These are phyloP conservation scores for Neostethus bicornis DNA, from an alignment of 2,797 vertebrate species.

Conservation along the genomic window DNA sequence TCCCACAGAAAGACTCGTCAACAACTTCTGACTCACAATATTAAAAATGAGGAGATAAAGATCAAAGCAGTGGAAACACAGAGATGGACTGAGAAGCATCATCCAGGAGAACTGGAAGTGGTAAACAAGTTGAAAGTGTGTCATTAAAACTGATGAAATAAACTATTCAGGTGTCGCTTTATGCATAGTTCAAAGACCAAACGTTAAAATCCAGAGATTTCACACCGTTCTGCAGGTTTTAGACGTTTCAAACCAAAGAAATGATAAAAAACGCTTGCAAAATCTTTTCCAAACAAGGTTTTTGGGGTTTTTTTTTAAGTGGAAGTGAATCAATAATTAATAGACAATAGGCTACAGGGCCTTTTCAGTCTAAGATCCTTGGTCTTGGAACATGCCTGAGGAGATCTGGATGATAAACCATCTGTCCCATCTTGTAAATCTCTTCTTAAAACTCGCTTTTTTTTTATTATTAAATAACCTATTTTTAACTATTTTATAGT, in stretches of 20 bases:
- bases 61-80: conserved; percentile 40
- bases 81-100: not conserved
- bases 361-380: too few species aligned
- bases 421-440: too few species aligned
- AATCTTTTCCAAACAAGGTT: not conserved
- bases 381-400: too few species aligned
- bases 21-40: conserved; percentile 45
- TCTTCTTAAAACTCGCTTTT: too few species aligned
- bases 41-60: conserved; percentile 17
- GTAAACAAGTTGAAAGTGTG: not conserved
- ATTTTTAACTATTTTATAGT: too few species aligned
- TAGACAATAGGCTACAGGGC: too few species aligned
- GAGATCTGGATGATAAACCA: too few species aligned
- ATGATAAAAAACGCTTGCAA: not conserved
- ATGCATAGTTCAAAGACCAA: not conserved
- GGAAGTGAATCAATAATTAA: too few species aligned
- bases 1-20: conserved; percentile 32
- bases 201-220: not conserved
- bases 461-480: too few species aligned
- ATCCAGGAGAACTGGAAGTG: not conserved
- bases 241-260: not conserved
- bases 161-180: not conserved
- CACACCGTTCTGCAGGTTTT: not conserved
- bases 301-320: too few species aligned
- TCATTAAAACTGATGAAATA: not conserved